These are phyloP conservation scores for Oasisia sp. DNA, from an alignment of 2,888 invertebrate genomes.

Conservation along the genomic window DNA sequence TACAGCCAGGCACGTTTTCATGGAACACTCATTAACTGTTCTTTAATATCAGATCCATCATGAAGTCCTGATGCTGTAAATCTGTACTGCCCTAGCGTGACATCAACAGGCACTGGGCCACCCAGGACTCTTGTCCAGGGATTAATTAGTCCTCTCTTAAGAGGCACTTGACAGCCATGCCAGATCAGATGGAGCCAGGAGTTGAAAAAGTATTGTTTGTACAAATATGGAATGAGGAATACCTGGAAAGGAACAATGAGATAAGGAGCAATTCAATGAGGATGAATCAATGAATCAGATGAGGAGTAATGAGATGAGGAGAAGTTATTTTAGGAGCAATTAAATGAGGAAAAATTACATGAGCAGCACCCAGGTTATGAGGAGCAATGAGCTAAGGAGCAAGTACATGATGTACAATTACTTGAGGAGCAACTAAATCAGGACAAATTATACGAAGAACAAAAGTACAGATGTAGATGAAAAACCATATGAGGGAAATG, in stretches of 20 bases:
- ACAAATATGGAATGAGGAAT: background rate
- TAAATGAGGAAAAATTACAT: too few species aligned
- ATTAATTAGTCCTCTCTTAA: background rate
- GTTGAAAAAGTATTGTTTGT: background rate
- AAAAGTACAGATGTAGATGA: too few species aligned
- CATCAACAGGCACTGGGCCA: background rate
- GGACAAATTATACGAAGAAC: too few species aligned
- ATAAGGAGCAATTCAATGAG: background rate
- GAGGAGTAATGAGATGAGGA: too few species aligned
- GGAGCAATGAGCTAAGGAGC: too few species aligned
- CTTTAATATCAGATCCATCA: constrained; percentile 1
- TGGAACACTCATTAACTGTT: constrained; percentile 13
- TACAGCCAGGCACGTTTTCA: background rate
- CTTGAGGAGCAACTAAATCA: too few species aligned
- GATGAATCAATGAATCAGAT: too few species aligned
- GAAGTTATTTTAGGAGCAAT: too few species aligned
- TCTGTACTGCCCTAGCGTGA: background rate
- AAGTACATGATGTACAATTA: too few species aligned
- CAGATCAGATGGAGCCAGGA: background rate
- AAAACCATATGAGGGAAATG: too few species aligned
- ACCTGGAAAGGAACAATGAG: background rate
- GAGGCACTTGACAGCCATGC: background rate
- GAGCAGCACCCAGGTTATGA: too few species aligned
- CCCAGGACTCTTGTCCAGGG: background rate
- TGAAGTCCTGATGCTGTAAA: background rate